Evolutionary conservation across 2,113 vertebrate species (phyloP), one percentile per base, ranked within the genome.

Genomic region (Mesocricetus auratus): DNA sequence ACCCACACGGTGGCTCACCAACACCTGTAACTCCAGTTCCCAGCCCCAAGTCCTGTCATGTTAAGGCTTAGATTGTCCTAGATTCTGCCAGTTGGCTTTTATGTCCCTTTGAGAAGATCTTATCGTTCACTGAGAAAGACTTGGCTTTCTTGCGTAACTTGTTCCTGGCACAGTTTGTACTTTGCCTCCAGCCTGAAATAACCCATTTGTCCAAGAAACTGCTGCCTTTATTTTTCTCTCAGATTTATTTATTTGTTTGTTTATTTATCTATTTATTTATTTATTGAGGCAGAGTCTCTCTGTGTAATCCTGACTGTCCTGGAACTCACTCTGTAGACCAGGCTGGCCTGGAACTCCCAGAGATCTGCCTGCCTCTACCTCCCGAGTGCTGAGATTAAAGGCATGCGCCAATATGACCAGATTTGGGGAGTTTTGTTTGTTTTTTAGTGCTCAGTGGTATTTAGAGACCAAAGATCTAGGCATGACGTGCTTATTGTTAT

Each of bases 91-190:
- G 62, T 45, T 87, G 87, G 29, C 13, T 74, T 73, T 19, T 50
- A 2, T 83, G 75, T 93, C 36, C 62, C 83, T 90, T 47, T 64
- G 58, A 91, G 77, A 60, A 29, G 68, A 93, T 66, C 33, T 93
- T 77, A 82, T 56, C 79, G 77, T 29, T 56, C 81, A 29, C 74
- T 75, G 21, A 62, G 62, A 31, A 83, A 66, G 73, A 69, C 66
- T 88, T 86, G 53, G 19, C 77, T 71, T 47, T 92, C 64, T 90
- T 79, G 68, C 42, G 69, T 45, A 87, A 53, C 7, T 50, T 33
- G 74, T 81, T 58, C 74, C 73, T 29, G 79, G 86, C 2, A 71
- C 58, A 69, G 60, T 45, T 73, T 47, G 64, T 89, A 50, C 87
- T 92, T 88, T 56, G 36, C 31, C 45, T 75, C 31, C 50, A 64